These are phyloP conservation scores for Hydriomena furcata DNA, from an alignment of 2,888 invertebrate genomes.

Conservation along the genomic window DNA sequence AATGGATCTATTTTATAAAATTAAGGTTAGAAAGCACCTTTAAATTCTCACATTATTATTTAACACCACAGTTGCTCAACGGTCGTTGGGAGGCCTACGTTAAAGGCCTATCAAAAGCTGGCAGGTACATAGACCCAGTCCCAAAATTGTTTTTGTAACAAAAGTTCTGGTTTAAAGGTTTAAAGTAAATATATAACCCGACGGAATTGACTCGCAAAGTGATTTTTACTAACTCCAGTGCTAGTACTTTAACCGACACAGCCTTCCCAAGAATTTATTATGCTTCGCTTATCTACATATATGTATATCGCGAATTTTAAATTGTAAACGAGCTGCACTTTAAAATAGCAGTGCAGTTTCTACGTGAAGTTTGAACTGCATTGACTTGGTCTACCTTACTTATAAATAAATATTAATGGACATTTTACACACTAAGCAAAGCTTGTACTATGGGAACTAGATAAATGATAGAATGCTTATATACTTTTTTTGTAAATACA, in stretches of 20 bases:
- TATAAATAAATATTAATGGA: slow-evolving; percentile 1
- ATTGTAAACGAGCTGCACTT: slow-evolving; percentile 73
- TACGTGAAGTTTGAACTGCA: slow-evolving; percentile 50
- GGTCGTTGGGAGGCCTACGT: no score
- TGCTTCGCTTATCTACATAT: slow-evolving; percentile 69
- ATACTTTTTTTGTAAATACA: no score
- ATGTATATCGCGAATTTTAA: slow-evolving; percentile 77
- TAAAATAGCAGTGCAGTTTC: slow-evolving; percentile 58
- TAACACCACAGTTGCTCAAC: no score
- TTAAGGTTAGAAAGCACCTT: no score
- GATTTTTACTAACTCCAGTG: slow-evolving; percentile 62
- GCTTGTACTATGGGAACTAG: no score
- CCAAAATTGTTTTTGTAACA: slow-evolving; percentile 1
- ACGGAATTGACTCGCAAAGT: slow-evolving; percentile 58
- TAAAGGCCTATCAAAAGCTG: no score
- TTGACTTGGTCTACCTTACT: slow-evolving; percentile 35
- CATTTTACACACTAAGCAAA: no score
- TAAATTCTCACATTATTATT: no score
- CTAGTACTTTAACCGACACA: slow-evolving; percentile 44
- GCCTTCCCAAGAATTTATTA: slow-evolving; percentile 67
- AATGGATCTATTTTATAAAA: no score
- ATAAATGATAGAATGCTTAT: no score
- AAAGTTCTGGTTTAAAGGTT: not conserved
- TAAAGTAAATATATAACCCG: not conserved
- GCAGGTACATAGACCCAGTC: no score